Conservation (phyloP, 2,113 vertebrate species). For the Rissa tridactyla region DNA sequence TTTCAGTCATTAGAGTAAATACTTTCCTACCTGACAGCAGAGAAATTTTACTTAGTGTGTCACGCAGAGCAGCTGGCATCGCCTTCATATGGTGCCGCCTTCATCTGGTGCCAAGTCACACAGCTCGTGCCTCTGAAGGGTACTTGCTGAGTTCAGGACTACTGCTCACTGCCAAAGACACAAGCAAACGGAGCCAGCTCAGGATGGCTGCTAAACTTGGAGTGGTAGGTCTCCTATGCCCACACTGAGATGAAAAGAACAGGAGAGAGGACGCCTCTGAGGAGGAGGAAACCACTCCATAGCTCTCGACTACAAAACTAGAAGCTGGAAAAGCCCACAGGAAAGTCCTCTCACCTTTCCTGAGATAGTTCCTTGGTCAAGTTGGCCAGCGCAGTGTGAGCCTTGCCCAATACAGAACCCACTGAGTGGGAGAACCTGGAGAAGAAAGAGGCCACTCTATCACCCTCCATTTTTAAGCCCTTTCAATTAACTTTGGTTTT, state of each 20-base stretch:
- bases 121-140: neutral
- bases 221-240: neutral
- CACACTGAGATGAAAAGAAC: neutral
- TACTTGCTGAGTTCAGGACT: neutral
- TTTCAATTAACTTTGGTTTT: neutral
- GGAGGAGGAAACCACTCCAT: neutral
- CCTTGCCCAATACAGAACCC: neutral
- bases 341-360: neutral
- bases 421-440: neutral
- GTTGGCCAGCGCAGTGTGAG: neutral
- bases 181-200: neutral
- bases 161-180: neutral
- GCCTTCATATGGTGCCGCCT: neutral
- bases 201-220: neutral
- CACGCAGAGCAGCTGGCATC: neutral
- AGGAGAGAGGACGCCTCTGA: neutral
- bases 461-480: neutral
- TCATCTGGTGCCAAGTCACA: slow-evolving; percentile 20
- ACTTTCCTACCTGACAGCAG: neutral
- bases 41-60: neutral
- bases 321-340: neutral
- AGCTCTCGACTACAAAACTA: neutral
- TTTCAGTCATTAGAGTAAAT: neutral
- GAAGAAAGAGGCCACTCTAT: neutral
- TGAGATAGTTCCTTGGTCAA: neutral